Evolutionary conservation across 2,113 vertebrate species (phyloP).

Genomic region (Todiramphus chloris): DNA sequence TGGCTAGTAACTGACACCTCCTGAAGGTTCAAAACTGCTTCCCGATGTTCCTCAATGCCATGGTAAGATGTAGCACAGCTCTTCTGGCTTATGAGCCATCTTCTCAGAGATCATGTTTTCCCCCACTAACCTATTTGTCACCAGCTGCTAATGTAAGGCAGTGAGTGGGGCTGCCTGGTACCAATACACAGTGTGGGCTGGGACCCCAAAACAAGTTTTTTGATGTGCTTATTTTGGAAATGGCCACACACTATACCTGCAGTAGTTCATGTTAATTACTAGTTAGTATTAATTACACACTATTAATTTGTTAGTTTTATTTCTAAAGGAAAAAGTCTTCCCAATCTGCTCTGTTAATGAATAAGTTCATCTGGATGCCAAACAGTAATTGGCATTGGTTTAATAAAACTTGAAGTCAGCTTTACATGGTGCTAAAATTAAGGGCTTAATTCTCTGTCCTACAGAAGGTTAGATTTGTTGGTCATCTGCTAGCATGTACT

Average conservation of each 20-base stretch:
- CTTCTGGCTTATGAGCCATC: not conserved
- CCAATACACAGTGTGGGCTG: not conserved
- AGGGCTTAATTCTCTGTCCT: not conserved
- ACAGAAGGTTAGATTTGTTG: not conserved
- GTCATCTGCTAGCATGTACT: not conserved
- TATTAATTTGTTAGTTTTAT: not conserved
- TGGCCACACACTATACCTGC: not conserved
- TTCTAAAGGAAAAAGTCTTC: not conserved
- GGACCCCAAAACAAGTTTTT: not conserved
- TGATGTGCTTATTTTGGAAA: not conserved
- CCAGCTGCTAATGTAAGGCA: not conserved
- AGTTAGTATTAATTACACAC: not conserved
- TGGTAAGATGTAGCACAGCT: not conserved
- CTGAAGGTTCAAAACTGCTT: not conserved
- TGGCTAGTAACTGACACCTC: not conserved
- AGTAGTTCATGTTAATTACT: not conserved
- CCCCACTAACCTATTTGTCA: not conserved
- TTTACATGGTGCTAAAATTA: not conserved
- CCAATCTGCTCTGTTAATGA: not conserved
- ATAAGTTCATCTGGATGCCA: not conserved
- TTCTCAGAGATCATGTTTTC: not conserved
- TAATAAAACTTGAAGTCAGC: not conserved
- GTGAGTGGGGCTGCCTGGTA: not conserved
- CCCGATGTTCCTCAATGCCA: not conserved
- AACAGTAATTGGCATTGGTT: not conserved